phyloP scores from a whole-genome alignment of 2,797 vertebrate species.

The Paratrypauchen microcephalus region DNA sequence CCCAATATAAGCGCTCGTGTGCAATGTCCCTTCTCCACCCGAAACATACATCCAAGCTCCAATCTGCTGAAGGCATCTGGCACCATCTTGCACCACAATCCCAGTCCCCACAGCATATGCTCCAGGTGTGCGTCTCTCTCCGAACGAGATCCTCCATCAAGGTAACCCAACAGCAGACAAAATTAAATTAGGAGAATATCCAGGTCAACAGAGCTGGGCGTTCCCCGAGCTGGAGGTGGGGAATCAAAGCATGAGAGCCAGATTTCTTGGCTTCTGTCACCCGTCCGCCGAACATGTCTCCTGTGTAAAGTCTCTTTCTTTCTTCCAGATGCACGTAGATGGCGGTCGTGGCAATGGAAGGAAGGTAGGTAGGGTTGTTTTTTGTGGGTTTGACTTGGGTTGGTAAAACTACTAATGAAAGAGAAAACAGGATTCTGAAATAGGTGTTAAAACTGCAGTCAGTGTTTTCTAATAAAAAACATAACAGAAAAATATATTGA shows the following conservation, averaged over 20 bases:
- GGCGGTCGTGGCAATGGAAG: not conserved
- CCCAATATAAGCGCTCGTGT: not conserved
- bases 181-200: constrained; percentile 69
- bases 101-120: constrained; percentile 74
- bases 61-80: constrained; percentile 71
- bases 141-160: constrained; percentile 69
- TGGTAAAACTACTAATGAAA: not conserved
- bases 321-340: constrained; percentile 1
- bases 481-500: too few relatives aligned
- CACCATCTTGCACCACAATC: constrained; percentile 56
- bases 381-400: not conserved
- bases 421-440: not conserved
- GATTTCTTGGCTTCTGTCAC: constrained; percentile 56
- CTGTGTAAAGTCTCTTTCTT: constrained; percentile 19
- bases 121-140: constrained; percentile 73
- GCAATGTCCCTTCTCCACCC: constrained; percentile 12
- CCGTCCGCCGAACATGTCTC: constrained; percentile 27
- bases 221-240: constrained; percentile 55
- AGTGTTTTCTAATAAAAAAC: too few relatives aligned
- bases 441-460: not conserved
- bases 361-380: not conserved
- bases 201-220: constrained; percentile 61
- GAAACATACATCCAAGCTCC: constrained; percentile 32
- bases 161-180: constrained; percentile 67
- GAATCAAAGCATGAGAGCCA: constrained; percentile 59